Base-by-base conservation (phyloP, 2,888 invertebrate genomes). In the Drosophila mettleri region DNA sequence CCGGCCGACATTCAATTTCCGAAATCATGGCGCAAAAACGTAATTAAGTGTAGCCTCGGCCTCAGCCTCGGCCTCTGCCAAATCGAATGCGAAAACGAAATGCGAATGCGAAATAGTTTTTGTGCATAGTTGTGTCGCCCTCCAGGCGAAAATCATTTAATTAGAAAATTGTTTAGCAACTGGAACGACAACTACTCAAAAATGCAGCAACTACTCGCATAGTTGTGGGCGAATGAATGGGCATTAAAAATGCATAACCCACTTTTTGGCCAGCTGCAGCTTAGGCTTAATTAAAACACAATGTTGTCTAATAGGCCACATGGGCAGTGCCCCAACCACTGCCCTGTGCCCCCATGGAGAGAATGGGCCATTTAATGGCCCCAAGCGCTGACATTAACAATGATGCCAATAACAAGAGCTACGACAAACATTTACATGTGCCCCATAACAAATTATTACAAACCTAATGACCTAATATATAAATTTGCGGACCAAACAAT, bases 401-500 rank as follows among this genome's bases (percentile, higher is more conserved):
- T 83, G 86, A 86, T 78, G 80, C 80, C 81, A 82, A 86, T 86
- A 84, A 86, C 57, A 74, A 69, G 74, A 57, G 62, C 74, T 48
- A 59, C 64, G 74, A 62, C 81, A 78, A 82, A 68, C 72, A 73
- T 74, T 69, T 73, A 68, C 74, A 70, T 65, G 78, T 76, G 74
- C 70, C 65, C 76, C 80, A 68, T 52, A 76, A 79, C 88, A 88
- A 84, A 84, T 84, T 84, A 84, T 84, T 84, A 86, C 84, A 88
- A 77, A 79, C 86, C 84, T 88, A 88, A 88, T 84, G 84, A 82
- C 86, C 84, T 79, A 74, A 86, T 86, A 82, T 86, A 84, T 88
- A 85, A 86, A 77, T 85, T 78, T 87, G 63, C 65, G 33, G 53
- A 49, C 70, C 78, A 65, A 78, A 70, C 78, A 77, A 77, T 60